A percentile compares a stretch with the other conserved stretches of the same genome.
These are phyloP conservation scores for Catostomus latipinnis DNA, from an alignment of 2,797 vertebrate species.

Conservation along the genomic window DNA sequence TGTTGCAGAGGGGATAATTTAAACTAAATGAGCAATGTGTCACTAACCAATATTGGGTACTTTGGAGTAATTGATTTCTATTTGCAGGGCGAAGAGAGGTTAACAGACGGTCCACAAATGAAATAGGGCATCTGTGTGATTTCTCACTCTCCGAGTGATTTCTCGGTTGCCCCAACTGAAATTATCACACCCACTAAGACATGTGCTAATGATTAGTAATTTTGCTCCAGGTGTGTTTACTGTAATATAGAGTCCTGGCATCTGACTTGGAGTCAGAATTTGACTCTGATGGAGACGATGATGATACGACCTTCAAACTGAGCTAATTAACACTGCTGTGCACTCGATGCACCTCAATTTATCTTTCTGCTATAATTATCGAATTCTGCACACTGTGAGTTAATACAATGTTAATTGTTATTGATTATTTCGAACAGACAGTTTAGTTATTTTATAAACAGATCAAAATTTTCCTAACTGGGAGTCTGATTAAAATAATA, in stretches of 20 bases:
- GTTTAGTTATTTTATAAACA: slow-evolving; percentile 4
- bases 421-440: slow-evolving; percentile 1
- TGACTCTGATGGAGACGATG: slow-evolving; percentile 59
- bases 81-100: slow-evolving; percentile 75
- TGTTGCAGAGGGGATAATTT: slow-evolving; percentile 70
- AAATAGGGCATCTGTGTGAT: slow-evolving; percentile 74
- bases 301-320: slow-evolving; percentile 55
- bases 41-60: slow-evolving; percentile 77
- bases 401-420: neutral
- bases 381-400: slow-evolving; percentile 3
- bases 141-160: slow-evolving; percentile 71
- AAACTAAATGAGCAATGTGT: slow-evolving; percentile 80
- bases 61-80: slow-evolving; percentile 81
- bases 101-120: slow-evolving; percentile 72
- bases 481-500: neutral
- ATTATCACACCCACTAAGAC: slow-evolving; percentile 68
- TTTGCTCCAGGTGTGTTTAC: slow-evolving; percentile 80
- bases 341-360: neutral
- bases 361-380: slow-evolving; percentile 5
- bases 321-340: slow-evolving; percentile 40
- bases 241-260: slow-evolving; percentile 71
- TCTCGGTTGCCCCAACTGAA: slow-evolving; percentile 64
- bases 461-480: neutral
- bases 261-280: slow-evolving; percentile 46
- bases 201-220: slow-evolving; percentile 75